Evolutionary conservation across 2,888 invertebrate species (phyloP).

Genomic region (Kryphioiulus occultus): DNA sequence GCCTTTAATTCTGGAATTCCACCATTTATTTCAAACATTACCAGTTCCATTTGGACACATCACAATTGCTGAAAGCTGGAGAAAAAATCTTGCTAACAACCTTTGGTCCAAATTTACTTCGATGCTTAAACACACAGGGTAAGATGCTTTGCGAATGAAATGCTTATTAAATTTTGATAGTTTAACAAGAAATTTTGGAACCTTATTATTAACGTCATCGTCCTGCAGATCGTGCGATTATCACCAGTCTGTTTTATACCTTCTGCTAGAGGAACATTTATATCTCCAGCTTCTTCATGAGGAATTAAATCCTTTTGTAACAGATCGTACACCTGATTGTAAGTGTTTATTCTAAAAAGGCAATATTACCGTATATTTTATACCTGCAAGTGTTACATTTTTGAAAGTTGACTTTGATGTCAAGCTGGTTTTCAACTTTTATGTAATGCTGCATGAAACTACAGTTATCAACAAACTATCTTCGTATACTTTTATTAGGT

Average conservation of each 20-base stretch:
- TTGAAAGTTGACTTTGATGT: too few species aligned
- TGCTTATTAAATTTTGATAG: background rate
- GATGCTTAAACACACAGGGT: background rate
- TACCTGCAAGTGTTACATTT: too few species aligned
- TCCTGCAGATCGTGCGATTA: background rate
- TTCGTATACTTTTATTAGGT: background rate
- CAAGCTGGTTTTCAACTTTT: too few species aligned
- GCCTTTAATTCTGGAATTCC: constrained; percentile 3
- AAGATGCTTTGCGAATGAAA: background rate
- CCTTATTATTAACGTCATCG: background rate
- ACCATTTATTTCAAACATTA: constrained; percentile 38
- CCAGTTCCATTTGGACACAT: background rate
- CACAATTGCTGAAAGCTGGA: background rate
- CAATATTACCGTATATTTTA: too few species aligned
- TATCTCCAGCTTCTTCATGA: background rate
- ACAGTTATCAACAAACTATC: too few species aligned
- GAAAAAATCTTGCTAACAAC: background rate
- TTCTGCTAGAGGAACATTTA: background rate
- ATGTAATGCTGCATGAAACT: too few species aligned
- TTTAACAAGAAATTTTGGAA: background rate
- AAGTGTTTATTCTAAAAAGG: too few species aligned
- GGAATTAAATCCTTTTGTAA: background rate
- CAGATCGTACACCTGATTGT: background rate
- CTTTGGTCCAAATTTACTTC: constrained; percentile 21
- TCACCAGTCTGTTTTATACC: background rate